Evolutionary conservation across 2,113 vertebrate species (phyloP).

Genomic region (Rhagologus leucostigma): DNA sequence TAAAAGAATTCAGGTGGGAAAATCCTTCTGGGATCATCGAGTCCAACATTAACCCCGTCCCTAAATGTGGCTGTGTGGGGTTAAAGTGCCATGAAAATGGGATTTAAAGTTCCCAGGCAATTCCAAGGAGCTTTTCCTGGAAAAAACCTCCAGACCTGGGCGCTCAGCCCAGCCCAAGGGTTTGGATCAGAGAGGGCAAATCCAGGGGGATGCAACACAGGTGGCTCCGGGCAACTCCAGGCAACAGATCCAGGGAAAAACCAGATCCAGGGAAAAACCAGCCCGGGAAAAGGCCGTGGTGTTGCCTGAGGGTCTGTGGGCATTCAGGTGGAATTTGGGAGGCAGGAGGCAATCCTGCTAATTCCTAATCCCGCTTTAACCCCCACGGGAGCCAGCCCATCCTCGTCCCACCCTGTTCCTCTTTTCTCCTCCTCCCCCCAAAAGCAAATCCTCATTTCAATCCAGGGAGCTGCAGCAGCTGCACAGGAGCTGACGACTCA

Average conservation of each 20-base stretch:
- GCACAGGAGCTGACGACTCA: neutral
- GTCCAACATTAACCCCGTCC: neutral
- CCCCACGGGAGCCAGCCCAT: neutral
- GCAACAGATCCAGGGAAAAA: neutral
- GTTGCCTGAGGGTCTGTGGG: neutral
- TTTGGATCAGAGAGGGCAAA: neutral
- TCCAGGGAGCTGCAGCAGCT: fast-evolving
- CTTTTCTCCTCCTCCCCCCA: neutral
- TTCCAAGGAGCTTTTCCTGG: neutral
- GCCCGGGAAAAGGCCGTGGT: neutral
- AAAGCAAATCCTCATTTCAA: neutral
- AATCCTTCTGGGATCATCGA: too few species aligned
- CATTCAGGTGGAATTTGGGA: neutral
- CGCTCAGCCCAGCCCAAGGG: neutral
- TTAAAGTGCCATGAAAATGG: neutral
- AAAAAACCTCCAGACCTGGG: neutral
- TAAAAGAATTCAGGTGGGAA: neutral
- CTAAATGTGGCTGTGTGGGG: fast-evolving
- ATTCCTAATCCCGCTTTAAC: neutral
- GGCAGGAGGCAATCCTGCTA: neutral
- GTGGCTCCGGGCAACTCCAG: neutral
- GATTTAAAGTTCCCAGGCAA: neutral
- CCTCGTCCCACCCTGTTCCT: neutral
- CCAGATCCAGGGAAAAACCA: fast-evolving
- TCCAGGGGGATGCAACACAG: neutral